Percentiles rank a stretch among this genome's conserved stretches.
Evolutionary conservation across 2,888 invertebrate genomes (phyloP).

Genomic region (Drosophila acutilabella): DNA sequence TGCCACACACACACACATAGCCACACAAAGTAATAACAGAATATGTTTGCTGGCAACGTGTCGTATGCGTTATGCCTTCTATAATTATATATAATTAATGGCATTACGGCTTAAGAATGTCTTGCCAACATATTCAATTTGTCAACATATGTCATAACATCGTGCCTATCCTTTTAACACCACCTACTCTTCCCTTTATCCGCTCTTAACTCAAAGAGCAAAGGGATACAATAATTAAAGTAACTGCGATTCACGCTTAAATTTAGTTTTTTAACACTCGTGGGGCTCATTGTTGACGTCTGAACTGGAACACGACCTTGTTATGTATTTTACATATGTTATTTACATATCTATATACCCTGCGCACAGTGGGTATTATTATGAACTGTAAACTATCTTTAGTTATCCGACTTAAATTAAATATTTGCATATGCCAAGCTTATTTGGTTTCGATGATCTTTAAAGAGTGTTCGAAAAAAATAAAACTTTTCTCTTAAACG

Average conservation of each 20-base stretch:
- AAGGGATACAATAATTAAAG: too few relatives aligned
- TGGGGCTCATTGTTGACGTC: too few relatives aligned
- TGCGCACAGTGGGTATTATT: background rate
- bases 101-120: conserved; percentile 57
- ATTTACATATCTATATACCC: background rate
- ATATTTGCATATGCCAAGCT: too few relatives aligned
- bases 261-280: too few relatives aligned
- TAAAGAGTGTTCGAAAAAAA: too few relatives aligned
- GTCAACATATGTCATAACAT: conserved; percentile 41
- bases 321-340: too few relatives aligned
- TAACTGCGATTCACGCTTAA: too few relatives aligned
- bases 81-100: conserved; percentile 71
- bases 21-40: conserved; percentile 9
- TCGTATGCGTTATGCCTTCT: conserved; percentile 54
- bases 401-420: too few relatives aligned
- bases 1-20: conserved; percentile 18
- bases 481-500: too few relatives aligned
- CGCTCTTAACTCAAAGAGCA: background rate
- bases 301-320: too few relatives aligned
- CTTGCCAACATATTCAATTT: conserved; percentile 65
- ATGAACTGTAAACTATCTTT: too few relatives aligned
- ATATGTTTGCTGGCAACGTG: conserved; percentile 39
- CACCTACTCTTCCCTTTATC: background rate
- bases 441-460: too few relatives aligned
- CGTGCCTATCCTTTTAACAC: background rate